Evolutionary conservation across 1,140 invertebrate genomes (phyloP), one percentile per base, ranked within the genome.

Genomic region (Harlomillsia oculata): DNA sequence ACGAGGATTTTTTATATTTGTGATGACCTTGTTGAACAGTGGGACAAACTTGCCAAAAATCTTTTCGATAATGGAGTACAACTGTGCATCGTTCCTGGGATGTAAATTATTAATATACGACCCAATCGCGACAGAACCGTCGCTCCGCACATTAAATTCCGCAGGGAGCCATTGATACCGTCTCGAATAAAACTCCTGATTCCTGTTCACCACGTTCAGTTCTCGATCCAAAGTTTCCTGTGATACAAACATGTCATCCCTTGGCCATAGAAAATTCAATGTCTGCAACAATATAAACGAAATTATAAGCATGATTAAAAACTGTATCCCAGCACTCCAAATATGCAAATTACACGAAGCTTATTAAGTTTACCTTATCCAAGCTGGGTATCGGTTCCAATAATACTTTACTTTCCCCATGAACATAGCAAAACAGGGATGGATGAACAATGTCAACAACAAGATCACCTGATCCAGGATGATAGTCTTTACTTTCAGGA

Each of bases 91-190:
- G 16, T 28, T 4, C 11, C 45, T 34, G 3, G 57, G 57, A 46
- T 59, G 57, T 3, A 59, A 25, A 32, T 59, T 59, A 23, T 59
- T 59, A 13, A 59, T 53, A 18, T 59, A 59, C 1, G 56, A 59
- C 5, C 2, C 3, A 37, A 59, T 54, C 37, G n/a, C 8, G 23
- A 59, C 52, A 1, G 50, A 26, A 16, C 57, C 57, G 37, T 34
- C 25, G n/a, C 26, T 21, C 23, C 37, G 4, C 5, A 59, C 57
- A 5, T 45, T 11, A 6, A 59, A 44, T 23, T 59, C 57, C 6
- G 57, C 16, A 1, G 57, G 57, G 8, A 59, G 32, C 52, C 40
- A 55, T 16, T 46, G 40, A 28, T 28, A 59, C 14, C 48, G 30
- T 0, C 11, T 28, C n/a, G 53, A 59, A 3, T 1, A 14, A n/a